A percentile compares a stretch with the other conserved stretches of the same genome.
phyloP scores from a whole-genome alignment of 2,888 invertebrate genomes.

The Oasisia sp. region DNA sequence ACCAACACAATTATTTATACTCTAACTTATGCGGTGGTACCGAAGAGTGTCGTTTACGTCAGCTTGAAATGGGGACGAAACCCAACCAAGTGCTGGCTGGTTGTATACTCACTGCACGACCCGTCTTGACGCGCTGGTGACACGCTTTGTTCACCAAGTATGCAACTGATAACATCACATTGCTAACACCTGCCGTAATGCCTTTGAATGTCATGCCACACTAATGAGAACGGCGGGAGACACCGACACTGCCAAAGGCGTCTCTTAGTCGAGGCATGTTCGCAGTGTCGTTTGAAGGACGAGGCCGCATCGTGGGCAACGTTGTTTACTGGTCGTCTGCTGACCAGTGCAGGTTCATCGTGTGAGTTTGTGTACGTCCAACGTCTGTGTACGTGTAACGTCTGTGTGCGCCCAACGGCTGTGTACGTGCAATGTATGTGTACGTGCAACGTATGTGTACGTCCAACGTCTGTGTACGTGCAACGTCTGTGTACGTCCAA shows the following conservation, averaged over 20 bases:
- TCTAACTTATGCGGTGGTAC: too few species aligned
- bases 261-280: background rate
- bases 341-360: background rate
- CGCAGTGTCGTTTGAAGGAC: background rate
- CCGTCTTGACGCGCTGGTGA: background rate
- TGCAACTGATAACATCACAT: background rate
- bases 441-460: too few species aligned
- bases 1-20: too few species aligned
- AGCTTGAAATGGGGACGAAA: too few species aligned
- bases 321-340: background rate
- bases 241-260: background rate
- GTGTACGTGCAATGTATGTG: too few species aligned
- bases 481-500: too few species aligned
- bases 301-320: background rate
- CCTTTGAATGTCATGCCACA: background rate
- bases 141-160: background rate
- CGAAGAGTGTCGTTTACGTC: too few species aligned
- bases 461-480: too few species aligned
- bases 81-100: too few species aligned
- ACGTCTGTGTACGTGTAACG: background rate
- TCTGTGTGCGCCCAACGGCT: too few species aligned
- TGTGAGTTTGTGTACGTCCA: background rate
- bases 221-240: background rate
- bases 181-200: background rate
- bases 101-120: too few species aligned